Evolutionary conservation across 2,113 vertebrate genomes (phyloP).

Genomic region (Aythya baeri): DNA sequence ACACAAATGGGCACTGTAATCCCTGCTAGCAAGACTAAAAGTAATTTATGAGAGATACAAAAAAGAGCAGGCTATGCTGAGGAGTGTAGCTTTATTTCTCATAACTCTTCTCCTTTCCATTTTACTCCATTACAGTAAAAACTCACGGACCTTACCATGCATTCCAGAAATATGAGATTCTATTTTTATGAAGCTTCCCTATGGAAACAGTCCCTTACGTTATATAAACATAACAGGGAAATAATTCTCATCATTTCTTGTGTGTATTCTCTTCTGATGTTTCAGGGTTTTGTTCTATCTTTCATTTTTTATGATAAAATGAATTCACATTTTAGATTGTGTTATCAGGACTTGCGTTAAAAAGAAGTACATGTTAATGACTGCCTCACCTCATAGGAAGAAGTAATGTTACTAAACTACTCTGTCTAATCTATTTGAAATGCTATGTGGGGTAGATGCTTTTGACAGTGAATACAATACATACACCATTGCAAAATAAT

Average conservation of each 20-base stretch:
- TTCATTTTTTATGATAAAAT: neutral
- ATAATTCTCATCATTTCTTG: neutral
- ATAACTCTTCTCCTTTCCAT: neutral
- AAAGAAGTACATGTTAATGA: neutral
- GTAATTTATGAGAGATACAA: too few species aligned
- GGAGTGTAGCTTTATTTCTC: neutral
- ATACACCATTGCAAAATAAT: neutral
- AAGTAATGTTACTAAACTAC: neutral
- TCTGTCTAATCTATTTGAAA: neutral
- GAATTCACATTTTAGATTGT: neutral
- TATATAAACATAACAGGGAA: neutral
- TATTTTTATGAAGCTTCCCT: neutral
- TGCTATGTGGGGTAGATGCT: neutral
- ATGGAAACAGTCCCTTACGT: neutral
- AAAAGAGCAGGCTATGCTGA: neutral
- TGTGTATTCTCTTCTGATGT: neutral
- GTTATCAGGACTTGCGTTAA: neutral
- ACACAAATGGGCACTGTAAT: neutral
- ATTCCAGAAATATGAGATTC: neutral
- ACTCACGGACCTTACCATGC: accelerated
- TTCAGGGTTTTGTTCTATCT: neutral
- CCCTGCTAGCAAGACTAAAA: neutral
- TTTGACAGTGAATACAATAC: neutral
- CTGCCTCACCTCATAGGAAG: neutral
- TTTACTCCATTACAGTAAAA: neutral